A percentile compares a stretch with the other conserved stretches of the same genome.
These are phyloP conservation scores for Ephestia elutella DNA, from an alignment of 1,140 invertebrate species.

Conservation along the genomic window DNA sequence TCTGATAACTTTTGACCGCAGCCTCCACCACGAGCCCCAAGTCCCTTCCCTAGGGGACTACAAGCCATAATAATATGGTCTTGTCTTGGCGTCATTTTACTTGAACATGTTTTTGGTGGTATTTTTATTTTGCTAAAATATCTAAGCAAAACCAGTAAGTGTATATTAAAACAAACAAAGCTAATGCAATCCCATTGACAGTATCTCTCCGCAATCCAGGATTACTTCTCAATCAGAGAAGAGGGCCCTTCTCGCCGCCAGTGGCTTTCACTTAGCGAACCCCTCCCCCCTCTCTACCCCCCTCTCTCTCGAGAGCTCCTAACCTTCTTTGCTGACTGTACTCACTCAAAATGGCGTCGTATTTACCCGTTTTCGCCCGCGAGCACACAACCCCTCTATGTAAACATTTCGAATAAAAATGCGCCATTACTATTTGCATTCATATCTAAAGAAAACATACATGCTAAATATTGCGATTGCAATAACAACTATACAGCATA, in stretches of 20 bases:
- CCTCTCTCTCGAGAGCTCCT: slow-evolving; percentile 23
- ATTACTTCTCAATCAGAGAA: neutral
- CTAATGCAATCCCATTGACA: slow-evolving; percentile 1
- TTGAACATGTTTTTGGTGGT: no score
- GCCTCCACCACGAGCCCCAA: no score
- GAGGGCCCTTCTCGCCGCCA: slow-evolving; percentile 12
- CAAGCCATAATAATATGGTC: no score
- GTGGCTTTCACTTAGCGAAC: slow-evolving; percentile 36
- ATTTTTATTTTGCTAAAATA: no score
- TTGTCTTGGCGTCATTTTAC: no score
- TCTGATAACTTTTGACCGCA: no score
- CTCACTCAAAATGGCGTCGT: slow-evolving; percentile 59
- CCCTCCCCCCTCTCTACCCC: neutral
- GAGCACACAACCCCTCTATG: slow-evolving; percentile 54
- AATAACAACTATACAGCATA: slow-evolving; percentile 24
- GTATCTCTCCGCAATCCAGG: neutral
- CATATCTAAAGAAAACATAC: slow-evolving; percentile 74
- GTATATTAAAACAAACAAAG: neutral
- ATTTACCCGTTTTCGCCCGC: slow-evolving; percentile 45
- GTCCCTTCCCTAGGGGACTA: no score
- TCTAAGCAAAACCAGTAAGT: neutral
- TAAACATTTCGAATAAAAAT: slow-evolving; percentile 73
- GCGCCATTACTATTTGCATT: slow-evolving; percentile 74
- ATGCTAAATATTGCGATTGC: slow-evolving; percentile 62
- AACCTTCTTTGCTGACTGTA: slow-evolving; percentile 54